A percentile compares a stretch with the other conserved stretches of the same genome.
These are phyloP conservation scores for Piscicola geometra DNA, from an alignment of 2,888 invertebrate genomes.

Conservation along the genomic window DNA sequence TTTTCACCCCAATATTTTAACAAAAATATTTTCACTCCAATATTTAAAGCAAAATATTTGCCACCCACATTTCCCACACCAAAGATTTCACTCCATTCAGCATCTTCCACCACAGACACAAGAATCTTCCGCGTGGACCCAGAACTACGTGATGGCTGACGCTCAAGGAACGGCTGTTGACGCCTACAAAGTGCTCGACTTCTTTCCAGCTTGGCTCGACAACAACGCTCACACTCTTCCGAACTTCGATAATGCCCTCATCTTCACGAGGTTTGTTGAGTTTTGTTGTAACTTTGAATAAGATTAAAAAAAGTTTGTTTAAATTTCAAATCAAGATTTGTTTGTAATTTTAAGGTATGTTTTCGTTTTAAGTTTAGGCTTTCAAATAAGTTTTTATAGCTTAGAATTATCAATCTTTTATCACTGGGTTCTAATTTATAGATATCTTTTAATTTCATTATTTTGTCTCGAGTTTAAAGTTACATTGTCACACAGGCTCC, in stretches of 20 bases:
- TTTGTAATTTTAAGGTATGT: neutral
- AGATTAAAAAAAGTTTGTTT: too few species aligned
- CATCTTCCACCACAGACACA: too few species aligned
- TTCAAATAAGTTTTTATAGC: neutral
- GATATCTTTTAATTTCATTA: too few species aligned
- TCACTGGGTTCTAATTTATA: too few species aligned
- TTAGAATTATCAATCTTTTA: neutral
- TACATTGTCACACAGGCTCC: conserved; percentile 29
- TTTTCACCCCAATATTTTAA: too few species aligned
- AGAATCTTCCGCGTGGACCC: conserved; percentile 41
- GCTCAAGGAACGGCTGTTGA: conserved; percentile 39
- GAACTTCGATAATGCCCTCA: conserved; percentile 46
- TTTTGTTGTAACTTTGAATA: neutral
- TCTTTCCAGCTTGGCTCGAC: conserved; percentile 40
- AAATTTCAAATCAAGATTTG: too few species aligned
- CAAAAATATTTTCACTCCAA: too few species aligned
- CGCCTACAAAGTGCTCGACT: conserved; percentile 38
- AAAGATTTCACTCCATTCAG: too few species aligned
- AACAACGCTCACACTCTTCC: conserved; percentile 42
- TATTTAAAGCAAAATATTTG: too few species aligned
- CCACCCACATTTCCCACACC: too few species aligned
- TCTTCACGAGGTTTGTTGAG: conserved; percentile 46
- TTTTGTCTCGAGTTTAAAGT: too few species aligned
- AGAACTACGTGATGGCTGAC: conserved; percentile 40
- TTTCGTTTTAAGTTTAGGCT: neutral